Percentiles rank a stretch among this genome's conserved stretches.
phyloP scores from a whole-genome alignment of 2,113 vertebrate genomes.

The Alexandromys fortis region DNA sequence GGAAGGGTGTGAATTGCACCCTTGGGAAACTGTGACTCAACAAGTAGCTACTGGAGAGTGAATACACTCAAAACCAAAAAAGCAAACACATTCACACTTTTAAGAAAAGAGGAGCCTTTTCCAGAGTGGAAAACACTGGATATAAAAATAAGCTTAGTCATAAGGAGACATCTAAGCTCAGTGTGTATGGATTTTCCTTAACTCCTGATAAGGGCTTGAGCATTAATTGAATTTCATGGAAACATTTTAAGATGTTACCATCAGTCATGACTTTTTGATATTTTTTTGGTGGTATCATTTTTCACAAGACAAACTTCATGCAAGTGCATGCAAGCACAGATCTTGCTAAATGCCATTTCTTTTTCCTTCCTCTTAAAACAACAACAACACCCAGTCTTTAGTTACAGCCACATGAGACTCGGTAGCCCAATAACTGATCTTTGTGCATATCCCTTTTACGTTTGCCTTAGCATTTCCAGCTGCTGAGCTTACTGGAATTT shows the following conservation, averaged over 20 bases:
- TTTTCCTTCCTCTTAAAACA: constrained; percentile 1
- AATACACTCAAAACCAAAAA: not conserved
- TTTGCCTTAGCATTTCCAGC: not conserved
- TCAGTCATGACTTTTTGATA: not conserved
- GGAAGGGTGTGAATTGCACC: constrained; percentile 33
- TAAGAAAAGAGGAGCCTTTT: constrained; percentile 26
- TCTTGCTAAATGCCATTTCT: not conserved
- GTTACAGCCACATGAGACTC: not conserved
- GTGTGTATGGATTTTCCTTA: constrained; percentile 22
- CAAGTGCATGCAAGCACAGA: not conserved
- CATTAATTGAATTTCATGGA: constrained; percentile 8
- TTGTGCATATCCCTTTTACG: not conserved
- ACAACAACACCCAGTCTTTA: not conserved
- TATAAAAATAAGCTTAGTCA: constrained; percentile 22
- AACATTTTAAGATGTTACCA: not conserved
- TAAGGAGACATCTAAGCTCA: constrained; percentile 18
- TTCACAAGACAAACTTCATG: not conserved
- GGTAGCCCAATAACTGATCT: not conserved
- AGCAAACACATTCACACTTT: not conserved
- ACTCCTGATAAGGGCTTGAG: not conserved
- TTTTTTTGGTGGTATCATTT: not conserved
- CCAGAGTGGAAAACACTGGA: not conserved
- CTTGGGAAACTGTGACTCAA: constrained; percentile 41
- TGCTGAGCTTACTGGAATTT: not conserved
- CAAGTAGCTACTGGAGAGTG: not conserved